Percentiles rank a stretch among this genome's conserved stretches.
These are phyloP conservation scores for Spilogale gracilis DNA, from an alignment of 2,113 vertebrate species.

Conservation along the genomic window DNA sequence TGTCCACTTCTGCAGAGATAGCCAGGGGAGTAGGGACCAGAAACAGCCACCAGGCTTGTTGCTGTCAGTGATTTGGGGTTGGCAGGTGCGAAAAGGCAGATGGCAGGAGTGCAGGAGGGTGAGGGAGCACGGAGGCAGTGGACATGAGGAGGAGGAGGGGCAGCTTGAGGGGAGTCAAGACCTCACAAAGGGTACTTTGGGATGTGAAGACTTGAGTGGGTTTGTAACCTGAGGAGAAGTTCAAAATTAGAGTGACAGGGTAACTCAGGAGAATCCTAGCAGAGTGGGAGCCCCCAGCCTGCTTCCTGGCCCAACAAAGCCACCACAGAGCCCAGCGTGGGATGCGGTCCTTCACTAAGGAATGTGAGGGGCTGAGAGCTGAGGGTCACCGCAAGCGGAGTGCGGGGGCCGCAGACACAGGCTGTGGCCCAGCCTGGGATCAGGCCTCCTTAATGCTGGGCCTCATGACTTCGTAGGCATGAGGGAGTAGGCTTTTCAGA, in stretches of 20 bases:
- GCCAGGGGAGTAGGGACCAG: not conserved
- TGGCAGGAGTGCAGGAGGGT: not conserved
- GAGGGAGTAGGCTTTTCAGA: not conserved
- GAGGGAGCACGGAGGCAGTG: not conserved
- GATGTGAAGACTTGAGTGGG: not conserved
- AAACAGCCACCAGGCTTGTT: not conserved
- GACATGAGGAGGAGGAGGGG: not conserved
- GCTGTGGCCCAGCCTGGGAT: not conserved
- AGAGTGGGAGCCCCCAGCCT: not conserved
- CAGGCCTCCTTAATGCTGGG: not conserved
- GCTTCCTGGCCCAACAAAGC: not conserved
- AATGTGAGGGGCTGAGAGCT: not conserved
- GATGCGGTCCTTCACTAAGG: not conserved
- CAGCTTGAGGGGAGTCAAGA: not conserved
- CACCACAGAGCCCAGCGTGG: not conserved
- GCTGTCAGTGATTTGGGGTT: not conserved
- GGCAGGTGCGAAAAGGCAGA: not conserved
- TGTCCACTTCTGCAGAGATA: not conserved
- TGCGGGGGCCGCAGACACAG: not conserved
- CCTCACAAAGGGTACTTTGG: not conserved
- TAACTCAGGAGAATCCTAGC: not conserved
- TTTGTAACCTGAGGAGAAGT: not conserved
- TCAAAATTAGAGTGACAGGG: not conserved
- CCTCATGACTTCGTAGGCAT: not conserved
- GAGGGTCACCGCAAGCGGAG: not conserved